These are phyloP conservation scores for Orientallactaga sibirica DNA, from an alignment of 2,797 vertebrate species.

Conservation along the genomic window DNA sequence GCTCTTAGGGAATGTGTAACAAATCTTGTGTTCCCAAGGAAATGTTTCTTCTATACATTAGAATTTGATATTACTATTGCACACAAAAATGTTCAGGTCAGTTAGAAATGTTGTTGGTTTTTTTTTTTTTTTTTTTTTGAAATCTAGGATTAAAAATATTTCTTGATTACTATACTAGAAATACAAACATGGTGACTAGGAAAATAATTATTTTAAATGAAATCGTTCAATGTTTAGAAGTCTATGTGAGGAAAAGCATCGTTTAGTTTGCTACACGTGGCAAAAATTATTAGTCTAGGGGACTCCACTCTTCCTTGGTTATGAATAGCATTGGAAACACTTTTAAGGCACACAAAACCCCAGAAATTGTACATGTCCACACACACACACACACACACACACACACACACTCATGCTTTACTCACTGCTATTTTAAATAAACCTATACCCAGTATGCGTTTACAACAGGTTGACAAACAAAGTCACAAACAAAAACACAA, in stretches of 20 bases:
- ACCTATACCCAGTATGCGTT: no score
- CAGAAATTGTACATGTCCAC: neutral
- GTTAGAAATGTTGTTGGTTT: neutral
- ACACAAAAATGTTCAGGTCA: neutral
- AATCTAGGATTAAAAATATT: neutral
- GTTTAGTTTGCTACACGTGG: neutral
- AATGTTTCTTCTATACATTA: neutral
- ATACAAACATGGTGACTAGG: neutral
- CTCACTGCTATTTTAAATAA: neutral
- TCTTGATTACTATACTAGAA: neutral
- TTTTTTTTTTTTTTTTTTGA: neutral
- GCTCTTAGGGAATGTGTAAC: neutral
- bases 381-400: neutral
- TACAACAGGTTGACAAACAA: neutral
- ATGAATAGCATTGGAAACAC: neutral
- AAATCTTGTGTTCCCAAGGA: neutral
- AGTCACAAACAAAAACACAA: neutral
- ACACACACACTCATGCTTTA: neutral
- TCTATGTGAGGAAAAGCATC: neutral
- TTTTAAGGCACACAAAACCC: neutral
- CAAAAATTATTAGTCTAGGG: neutral
- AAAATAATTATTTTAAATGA: neutral
- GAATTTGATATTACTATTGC: neutral
- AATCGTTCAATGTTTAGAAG: neutral
- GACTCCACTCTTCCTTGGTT: neutral